Evolutionary conservation across 2,888 invertebrate genomes (phyloP).

Genomic region (Morpho achilles): DNA sequence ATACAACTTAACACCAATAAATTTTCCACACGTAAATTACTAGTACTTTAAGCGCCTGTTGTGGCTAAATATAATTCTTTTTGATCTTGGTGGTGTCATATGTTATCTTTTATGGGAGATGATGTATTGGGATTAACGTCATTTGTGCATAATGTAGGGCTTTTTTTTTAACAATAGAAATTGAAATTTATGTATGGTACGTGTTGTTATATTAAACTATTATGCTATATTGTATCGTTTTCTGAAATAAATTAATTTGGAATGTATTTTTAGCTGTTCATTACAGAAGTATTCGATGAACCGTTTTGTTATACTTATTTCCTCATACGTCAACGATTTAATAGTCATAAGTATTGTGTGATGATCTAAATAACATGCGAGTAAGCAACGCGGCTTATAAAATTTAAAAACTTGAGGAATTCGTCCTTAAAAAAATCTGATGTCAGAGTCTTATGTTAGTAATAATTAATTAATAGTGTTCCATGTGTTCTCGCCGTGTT

Average conservation of each 20-base stretch:
- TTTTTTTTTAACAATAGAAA: constrained; percentile 46
- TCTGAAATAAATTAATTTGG: constrained; percentile 70
- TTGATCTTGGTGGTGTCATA: constrained; percentile 34
- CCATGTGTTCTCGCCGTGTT: no score
- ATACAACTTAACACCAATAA: no score
- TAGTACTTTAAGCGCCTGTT: constrained; percentile 29
- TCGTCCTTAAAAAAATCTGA: no score
- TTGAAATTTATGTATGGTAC: constrained; percentile 59
- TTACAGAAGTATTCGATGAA: constrained; percentile 6
- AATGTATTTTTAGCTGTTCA: constrained; percentile 21
- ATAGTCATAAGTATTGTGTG: no score
- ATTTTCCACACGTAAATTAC: background rate
- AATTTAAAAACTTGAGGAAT: no score
- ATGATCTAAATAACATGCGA: no score
- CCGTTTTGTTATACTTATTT: no score
- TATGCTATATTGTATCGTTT: constrained; percentile 77
- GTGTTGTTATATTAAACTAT: constrained; percentile 69
- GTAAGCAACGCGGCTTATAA: no score
- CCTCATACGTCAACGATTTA: no score
- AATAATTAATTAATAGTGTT: no score
- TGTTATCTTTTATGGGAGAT: constrained; percentile 36
- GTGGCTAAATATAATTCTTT: constrained; percentile 23
- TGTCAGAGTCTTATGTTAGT: no score
- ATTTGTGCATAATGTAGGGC: constrained; percentile 37
- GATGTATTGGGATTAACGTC: constrained; percentile 40